These are phyloP conservation scores for Telmatherina bonti DNA, from an alignment of 2,797 vertebrate species.

Conservation along the genomic window DNA sequence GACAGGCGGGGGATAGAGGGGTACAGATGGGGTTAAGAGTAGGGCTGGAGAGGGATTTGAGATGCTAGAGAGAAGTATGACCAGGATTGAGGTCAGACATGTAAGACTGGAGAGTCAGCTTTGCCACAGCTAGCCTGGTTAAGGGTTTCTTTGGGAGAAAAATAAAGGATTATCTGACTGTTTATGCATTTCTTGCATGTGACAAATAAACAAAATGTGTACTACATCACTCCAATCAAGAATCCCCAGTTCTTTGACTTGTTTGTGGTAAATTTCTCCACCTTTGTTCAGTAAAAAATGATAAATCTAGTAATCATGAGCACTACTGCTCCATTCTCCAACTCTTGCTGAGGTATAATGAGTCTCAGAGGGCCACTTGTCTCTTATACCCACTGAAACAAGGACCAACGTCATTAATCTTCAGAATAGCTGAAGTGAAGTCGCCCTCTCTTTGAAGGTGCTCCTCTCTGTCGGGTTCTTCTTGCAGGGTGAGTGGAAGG, in stretches of 20 bases:
- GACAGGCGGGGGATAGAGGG: slow-evolving; percentile 55
- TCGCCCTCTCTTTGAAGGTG: slow-evolving; percentile 60
- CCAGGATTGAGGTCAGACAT: slow-evolving; percentile 74
- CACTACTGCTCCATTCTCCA: slow-evolving; percentile 59
- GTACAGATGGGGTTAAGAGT: slow-evolving; percentile 75
- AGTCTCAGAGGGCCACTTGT: slow-evolving; percentile 74
- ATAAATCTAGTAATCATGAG: slow-evolving; percentile 66
- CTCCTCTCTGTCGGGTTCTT: slow-evolving; percentile 58
- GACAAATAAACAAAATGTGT: slow-evolving; percentile 29
- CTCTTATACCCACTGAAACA: slow-evolving; percentile 68
- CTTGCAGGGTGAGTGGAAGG: slow-evolving; percentile 34
- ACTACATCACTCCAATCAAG: slow-evolving; percentile 1
- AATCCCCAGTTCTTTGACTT: background rate
- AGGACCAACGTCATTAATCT: slow-evolving; percentile 69
- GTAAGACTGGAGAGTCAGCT: slow-evolving; percentile 64
- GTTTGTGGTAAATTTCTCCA: slow-evolving; percentile 32
- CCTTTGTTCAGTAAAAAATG: slow-evolving; percentile 52
- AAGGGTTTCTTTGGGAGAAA: slow-evolving; percentile 55
- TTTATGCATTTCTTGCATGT: slow-evolving; percentile 33
- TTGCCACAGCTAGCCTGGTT: slow-evolving; percentile 44
- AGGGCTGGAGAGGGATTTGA: slow-evolving; percentile 47
- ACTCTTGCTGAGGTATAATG: slow-evolving; percentile 69
- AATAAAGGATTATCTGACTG: slow-evolving; percentile 66
- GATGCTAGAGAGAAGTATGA: slow-evolving; percentile 41
- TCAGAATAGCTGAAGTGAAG: slow-evolving; percentile 57